phyloP scores from a whole-genome alignment of 2,888 invertebrate species.

The Brenthis hecate region DNA sequence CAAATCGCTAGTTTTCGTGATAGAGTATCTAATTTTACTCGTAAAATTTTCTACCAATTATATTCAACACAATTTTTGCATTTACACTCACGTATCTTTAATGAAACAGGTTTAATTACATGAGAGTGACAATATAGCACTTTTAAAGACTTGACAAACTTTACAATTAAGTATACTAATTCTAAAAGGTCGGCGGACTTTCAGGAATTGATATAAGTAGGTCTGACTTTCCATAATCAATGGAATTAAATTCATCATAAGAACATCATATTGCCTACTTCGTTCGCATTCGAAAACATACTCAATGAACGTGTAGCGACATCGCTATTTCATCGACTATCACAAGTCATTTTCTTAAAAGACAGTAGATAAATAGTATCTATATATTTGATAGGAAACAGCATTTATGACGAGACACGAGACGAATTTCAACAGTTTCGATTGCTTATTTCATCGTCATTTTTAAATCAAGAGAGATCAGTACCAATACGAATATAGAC shows the following conservation, averaged over 20 bases:
- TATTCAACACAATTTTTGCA: constrained; percentile 36
- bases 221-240: neutral
- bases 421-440: constrained; percentile 43
- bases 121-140: constrained; percentile 44
- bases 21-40: constrained; percentile 28
- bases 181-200: constrained; percentile 6
- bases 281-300: too few species aligned
- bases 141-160: constrained; percentile 42
- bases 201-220: constrained; percentile 32
- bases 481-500: constrained; percentile 2
- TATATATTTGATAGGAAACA: constrained; percentile 17
- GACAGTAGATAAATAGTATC: constrained; percentile 27
- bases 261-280: too few species aligned
- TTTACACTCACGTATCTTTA: constrained; percentile 33
- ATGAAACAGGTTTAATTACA: constrained; percentile 35
- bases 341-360: constrained; percentile 23
- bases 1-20: constrained; percentile 23
- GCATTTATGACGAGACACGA: constrained; percentile 27
- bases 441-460: constrained; percentile 1
- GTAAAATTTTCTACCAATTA: constrained; percentile 32
- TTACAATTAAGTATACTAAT: constrained; percentile 29
- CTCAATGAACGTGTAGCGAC: too few species aligned
- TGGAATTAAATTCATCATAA: too few species aligned
- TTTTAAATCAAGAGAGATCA: neutral
- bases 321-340: neutral